A percentile compares a stretch with the other conserved stretches of the same genome.
Conservation (phyloP, 92 coral and sea anemone species). For the Phenganax stokvisi region DNA sequence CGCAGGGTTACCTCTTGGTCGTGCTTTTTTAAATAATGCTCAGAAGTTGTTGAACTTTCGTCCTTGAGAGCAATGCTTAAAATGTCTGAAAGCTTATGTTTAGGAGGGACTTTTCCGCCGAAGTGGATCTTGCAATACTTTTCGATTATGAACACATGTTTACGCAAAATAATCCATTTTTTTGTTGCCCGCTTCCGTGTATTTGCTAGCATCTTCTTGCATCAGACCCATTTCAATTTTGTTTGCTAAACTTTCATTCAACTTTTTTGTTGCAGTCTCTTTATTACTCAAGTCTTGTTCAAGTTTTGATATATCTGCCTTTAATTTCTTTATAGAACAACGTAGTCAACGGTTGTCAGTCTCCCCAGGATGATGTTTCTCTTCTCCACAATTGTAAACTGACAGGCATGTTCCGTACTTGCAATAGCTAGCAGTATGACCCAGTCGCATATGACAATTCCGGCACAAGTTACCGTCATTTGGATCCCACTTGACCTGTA, state of each 20-base stretch:
- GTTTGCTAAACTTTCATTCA: constrained; percentile 44
- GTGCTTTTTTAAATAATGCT: neutral
- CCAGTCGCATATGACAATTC: constrained; percentile 50
- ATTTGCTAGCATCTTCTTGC: constrained; percentile 38
- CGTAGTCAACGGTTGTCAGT: constrained; percentile 39
- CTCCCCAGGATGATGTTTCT: constrained; percentile 46
- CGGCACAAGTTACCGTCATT: constrained; percentile 52
- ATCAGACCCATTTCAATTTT: constrained; percentile 39
- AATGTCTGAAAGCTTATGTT: constrained; percentile 39
- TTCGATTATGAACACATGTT: constrained; percentile 20
- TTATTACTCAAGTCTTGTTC: constrained; percentile 44
- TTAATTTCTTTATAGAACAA: constrained; percentile 35
- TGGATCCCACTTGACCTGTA: constrained; percentile 45
- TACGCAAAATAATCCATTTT: constrained; percentile 19
- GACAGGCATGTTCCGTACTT: constrained; percentile 35
- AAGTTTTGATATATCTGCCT: constrained; percentile 46
- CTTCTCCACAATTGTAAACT: constrained; percentile 48
- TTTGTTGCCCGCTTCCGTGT: constrained; percentile 22
- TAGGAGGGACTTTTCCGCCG: constrained; percentile 36
- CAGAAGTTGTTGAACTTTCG: neutral
- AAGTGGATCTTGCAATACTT: constrained; percentile 19
- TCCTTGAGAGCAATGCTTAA: constrained; percentile 41
- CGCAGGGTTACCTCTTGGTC: constrained; percentile 40
- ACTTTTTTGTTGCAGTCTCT: constrained; percentile 26
- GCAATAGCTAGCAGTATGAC: constrained; percentile 54